A percentile compares a stretch with the other conserved stretches of the same genome.
phyloP scores from a whole-genome alignment of 2,113 vertebrate species.

The Scortum barcoo region DNA sequence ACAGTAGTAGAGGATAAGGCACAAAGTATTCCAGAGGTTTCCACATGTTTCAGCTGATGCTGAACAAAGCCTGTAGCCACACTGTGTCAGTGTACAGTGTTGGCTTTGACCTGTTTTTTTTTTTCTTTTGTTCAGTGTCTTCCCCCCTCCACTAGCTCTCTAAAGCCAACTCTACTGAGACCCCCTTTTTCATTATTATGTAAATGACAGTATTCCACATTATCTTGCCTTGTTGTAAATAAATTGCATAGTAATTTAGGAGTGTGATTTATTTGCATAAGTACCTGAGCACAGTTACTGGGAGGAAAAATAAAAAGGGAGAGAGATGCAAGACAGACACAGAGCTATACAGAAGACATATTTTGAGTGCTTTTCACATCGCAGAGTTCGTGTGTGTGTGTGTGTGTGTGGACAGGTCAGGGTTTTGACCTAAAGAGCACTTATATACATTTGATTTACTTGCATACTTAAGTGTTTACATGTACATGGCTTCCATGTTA shows the following conservation, averaged over 20 bases:
- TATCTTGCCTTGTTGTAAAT: constrained; percentile 61
- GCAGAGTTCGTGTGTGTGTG: too few relatives aligned
- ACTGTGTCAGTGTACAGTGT: too few relatives aligned
- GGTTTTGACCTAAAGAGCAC: not conserved
- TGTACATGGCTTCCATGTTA: not conserved
- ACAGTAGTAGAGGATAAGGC: not conserved
- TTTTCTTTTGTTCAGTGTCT: not conserved
- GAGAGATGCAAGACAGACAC: not conserved
- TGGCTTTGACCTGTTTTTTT: not conserved
- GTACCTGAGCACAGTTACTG: not conserved
- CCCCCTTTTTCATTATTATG: constrained; percentile 68
- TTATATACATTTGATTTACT: not conserved
- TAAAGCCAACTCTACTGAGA: constrained; percentile 39
- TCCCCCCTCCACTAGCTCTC: not conserved
- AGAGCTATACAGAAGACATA: not conserved
- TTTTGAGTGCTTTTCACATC: constrained; percentile 22
- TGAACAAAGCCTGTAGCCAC: not conserved
- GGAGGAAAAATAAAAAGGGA: not conserved
- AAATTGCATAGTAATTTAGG: constrained; percentile 68
- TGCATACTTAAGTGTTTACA: not conserved
- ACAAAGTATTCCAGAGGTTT: not conserved
- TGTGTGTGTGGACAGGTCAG: constrained; percentile 4
- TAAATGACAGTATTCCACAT: constrained; percentile 57
- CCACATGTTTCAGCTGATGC: not conserved
- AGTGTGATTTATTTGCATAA: constrained; percentile 45